phyloP scores from a whole-genome alignment of 2,888 invertebrate genomes.

The Ectobius pallidus region DNA sequence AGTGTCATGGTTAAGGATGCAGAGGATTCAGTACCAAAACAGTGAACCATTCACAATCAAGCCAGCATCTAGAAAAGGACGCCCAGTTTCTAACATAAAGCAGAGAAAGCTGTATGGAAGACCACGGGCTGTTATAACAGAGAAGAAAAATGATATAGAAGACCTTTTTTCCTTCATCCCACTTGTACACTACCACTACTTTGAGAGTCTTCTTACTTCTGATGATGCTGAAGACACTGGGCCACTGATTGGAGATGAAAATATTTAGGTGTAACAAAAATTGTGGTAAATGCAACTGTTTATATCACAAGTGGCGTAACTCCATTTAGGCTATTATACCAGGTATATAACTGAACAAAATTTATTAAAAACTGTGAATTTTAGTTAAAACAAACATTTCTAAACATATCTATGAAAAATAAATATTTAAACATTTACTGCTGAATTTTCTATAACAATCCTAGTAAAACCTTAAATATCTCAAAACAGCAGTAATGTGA shows the following conservation, averaged over 20 bases:
- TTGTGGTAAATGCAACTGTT: constrained; percentile 8
- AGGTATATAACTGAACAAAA: neutral
- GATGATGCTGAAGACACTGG: too few species aligned
- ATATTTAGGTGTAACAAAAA: neutral
- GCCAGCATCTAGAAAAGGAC: neutral
- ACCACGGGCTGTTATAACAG: too few species aligned
- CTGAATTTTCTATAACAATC: too few species aligned
- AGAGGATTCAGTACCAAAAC: neutral
- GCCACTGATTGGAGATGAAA: neutral
- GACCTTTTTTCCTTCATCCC: constrained; percentile 4
- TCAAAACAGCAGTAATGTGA: too few species aligned
- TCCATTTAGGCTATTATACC: neutral
- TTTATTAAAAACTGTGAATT: neutral
- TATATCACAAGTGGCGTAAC: constrained; percentile 7
- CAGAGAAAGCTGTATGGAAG: too few species aligned
- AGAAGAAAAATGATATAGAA: constrained; percentile 5
- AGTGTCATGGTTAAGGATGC: too few species aligned
- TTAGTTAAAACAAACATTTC: neutral
- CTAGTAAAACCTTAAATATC: too few species aligned
- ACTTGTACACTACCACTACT: constrained; percentile 6
- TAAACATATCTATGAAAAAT: neutral
- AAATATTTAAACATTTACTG: too few species aligned
- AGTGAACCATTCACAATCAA: neutral
- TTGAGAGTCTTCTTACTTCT: constrained; percentile 14
- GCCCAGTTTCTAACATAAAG: constrained; percentile 1